Evolutionary conservation across 2,113 vertebrate species (phyloP), one percentile per base, ranked within the genome.

Genomic region (Callipepla californica): DNA sequence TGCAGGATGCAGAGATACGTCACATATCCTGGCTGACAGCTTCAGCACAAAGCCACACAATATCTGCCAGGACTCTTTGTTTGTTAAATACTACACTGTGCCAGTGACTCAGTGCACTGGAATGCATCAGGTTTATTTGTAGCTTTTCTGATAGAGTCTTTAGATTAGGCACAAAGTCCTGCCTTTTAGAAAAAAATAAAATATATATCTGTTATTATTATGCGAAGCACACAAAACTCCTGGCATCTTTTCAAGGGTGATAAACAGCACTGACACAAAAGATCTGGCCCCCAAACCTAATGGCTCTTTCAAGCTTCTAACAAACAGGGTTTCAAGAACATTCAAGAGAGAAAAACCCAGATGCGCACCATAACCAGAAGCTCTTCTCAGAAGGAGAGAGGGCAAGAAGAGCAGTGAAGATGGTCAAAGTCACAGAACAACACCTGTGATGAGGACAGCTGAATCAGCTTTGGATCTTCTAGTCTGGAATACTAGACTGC

Each of bases 111-210:
- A 72, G 51, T 12, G 61, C 42, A 48, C 62, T 65, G 87, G 34
- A 90, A 91, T 18, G 18, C 23, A 85, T 63, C 50, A 83, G 68
- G 45, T 92, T 95, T 90, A 68, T 68, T 94, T 83, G 73, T 2
- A 68, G 69, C 53, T 92, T 68, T 88, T 63, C 69, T 76, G 90
- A 94, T 67, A 63, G 18, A 47, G 36, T 40, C 62, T 85, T 86
- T 30, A 88, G 90, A 86, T 74, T 53, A 87, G 67, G 85, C 45
- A 77, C 9, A 58, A 87, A 80, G 63, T 28, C 79, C 59, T 66
- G 9, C 8, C 66, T 79, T 62, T 78, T 30, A 67, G 26, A 17
- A 17, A 53, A 82, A 59, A 34, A 21, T 36, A 36, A 36, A 50
- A 63, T 22, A 26, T 32, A 21, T 42, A 21, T 36, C 10, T 72